Base-by-base conservation (phyloP, 2,113 vertebrate genomes). In the Rhinolophus ferrumequinum region DNA sequence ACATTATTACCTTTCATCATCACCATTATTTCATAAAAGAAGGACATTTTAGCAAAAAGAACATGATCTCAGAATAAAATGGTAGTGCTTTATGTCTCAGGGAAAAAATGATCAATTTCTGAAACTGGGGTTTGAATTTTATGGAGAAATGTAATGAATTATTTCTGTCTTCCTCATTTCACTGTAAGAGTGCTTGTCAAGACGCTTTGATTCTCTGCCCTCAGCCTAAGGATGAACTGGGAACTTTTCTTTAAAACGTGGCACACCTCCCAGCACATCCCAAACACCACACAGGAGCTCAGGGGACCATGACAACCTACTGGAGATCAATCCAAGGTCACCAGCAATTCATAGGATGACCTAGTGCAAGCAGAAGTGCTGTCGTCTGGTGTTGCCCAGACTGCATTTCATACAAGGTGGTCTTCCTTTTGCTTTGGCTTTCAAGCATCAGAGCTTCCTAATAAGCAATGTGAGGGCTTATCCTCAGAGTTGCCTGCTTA, bases 401-500 rank as follows among this genome's bases (percentile, higher is more conserved):
- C 6, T 26, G 22, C 66, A 6, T 22, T 9, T n/a, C 38, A 30
- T 50, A 11, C 41, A 26, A 38, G 3, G 47, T 8, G 11, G 26
- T 28, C 52, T 83, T 66, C 52, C 44, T 58, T 56, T 19, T 12
- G 41, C 79, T 44, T 21, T 38, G 69, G 21, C 26, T 72, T 26
- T 44, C 30, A 18, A 60, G 58, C 21, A 58, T 41, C 75, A 62
- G n/a, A 26, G 33, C 18, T 8, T 83, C 52, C 18, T 22, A 33
- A 19, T 79, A 15, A 58, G 60, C 13, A 75, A 9, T 14, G 15
- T 22, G 85, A 90, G 19, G 22, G 33, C 28, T 73, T 26, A 62
- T 30, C 38, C n/a, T 83, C 86, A 54, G 91, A 94, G 26, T 10
- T 22, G 66, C 22, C 90, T 72, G 67, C 88, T 96, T 87, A 96